Conservation (phyloP, 2,888 invertebrate genomes). For the Chamaedrilus cognettii region DNA sequence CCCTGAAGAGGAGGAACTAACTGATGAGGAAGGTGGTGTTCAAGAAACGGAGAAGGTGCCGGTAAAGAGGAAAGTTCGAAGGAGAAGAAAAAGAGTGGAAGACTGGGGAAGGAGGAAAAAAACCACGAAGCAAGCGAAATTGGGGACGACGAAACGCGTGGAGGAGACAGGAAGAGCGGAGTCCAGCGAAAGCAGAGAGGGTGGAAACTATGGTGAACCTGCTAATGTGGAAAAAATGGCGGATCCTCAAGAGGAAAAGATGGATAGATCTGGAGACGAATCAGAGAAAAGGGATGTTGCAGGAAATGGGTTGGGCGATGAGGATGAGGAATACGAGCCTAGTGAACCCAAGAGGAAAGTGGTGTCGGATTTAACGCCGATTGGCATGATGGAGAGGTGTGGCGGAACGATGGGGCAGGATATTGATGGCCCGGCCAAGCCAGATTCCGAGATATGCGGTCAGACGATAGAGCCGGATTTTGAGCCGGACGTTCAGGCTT, state of each 20-base stretch:
- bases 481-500: too few relatives aligned
- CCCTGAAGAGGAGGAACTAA: too few relatives aligned
- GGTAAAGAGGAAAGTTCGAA: background rate
- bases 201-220: background rate
- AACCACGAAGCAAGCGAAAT: background rate
- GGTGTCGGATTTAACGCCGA: slow-evolving; percentile 22
- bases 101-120: background rate
- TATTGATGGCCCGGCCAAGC: too few relatives aligned
- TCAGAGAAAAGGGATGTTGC: too few relatives aligned
- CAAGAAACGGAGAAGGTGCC: background rate
- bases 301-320: too few relatives aligned
- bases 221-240: background rate
- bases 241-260: background rate
- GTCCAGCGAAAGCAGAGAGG: too few relatives aligned
- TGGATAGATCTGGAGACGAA: too few relatives aligned
- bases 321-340: slow-evolving; percentile 8
- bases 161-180: too few relatives aligned
- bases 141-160: background rate
- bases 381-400: slow-evolving; percentile 10
- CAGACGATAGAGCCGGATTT: too few relatives aligned
- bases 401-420: background rate
- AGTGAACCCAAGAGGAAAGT: slow-evolving; percentile 20
- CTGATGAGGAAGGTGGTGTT: too few relatives aligned
- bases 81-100: background rate
- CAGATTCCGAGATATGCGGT: too few relatives aligned